Conservation (phyloP, 1,140 invertebrate genomes). For the Pantala flavescens region DNA sequence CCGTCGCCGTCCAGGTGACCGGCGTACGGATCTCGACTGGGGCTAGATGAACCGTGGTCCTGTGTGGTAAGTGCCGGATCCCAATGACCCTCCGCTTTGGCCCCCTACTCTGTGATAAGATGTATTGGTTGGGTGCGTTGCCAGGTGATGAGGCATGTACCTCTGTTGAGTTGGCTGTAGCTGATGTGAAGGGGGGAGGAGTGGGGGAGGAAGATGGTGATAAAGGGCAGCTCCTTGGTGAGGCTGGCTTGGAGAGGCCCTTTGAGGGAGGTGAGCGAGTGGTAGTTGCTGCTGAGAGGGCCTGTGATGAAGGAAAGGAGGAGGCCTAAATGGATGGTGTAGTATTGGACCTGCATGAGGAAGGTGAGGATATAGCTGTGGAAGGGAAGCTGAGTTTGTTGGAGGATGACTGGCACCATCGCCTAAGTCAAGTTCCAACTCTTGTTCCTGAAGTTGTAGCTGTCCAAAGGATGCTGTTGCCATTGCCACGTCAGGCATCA, state of each 20-base stretch:
- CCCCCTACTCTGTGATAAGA: neutral
- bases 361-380: neutral
- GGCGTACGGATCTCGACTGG: neutral
- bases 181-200: neutral
- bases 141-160: neutral
- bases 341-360: neutral
- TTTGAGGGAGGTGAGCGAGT: neutral
- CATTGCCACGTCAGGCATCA: slow-evolving; percentile 84
- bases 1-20: neutral
- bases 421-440: slow-evolving; percentile 55
- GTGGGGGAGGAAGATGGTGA: neutral
- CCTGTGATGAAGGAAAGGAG: neutral
- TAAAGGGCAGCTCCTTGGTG: neutral
- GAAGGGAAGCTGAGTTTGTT: neutral
- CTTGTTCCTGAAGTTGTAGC: slow-evolving; percentile 54
- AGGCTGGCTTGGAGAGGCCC: neutral
- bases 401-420: slow-evolving; percentile 52
- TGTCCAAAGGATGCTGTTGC: slow-evolving; percentile 62
- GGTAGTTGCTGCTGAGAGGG: neutral
- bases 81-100: neutral
- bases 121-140: neutral
- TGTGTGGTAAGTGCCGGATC: neutral
- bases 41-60: slow-evolving; percentile 2
- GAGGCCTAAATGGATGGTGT: neutral
- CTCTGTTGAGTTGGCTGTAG: neutral